Conservation (phyloP, 37 sponge, comb jelly and placozoan species). For the Spongilla lacustris region DNA sequence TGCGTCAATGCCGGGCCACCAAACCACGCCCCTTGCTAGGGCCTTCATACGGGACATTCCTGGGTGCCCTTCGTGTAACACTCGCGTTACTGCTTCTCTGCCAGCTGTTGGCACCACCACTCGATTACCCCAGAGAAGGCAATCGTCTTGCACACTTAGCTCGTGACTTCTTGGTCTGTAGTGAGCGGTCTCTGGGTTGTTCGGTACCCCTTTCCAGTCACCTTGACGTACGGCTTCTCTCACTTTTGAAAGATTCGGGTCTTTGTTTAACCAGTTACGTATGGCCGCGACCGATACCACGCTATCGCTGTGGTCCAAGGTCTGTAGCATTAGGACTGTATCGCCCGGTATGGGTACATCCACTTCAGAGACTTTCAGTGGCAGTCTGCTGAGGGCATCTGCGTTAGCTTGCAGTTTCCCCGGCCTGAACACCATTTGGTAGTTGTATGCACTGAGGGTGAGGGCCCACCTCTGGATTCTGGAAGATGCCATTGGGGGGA, state of each 20-base stretch:
- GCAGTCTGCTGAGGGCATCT: slow-evolving; percentile 43
- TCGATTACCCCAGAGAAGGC: not conserved
- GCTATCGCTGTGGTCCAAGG: not conserved
- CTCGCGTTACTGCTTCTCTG: not conserved
- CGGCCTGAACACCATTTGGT: slow-evolving; percentile 25
- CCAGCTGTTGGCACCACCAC: slow-evolving; percentile 4
- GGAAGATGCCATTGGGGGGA: slow-evolving; percentile 37
- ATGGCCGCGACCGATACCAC: not conserved
- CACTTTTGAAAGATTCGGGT: not conserved
- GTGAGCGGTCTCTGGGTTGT: not conserved
- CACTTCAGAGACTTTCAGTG: not conserved
- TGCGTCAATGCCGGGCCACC: slow-evolving; percentile 33
- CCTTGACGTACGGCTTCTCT: not conserved
- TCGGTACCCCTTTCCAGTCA: not conserved
- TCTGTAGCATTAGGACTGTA: slow-evolving; percentile 13
- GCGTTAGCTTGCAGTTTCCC: slow-evolving; percentile 33
- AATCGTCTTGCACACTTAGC: not conserved
- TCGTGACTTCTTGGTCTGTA: not conserved
- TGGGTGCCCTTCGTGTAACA: slow-evolving; percentile 14
- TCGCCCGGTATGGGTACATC: slow-evolving; percentile 7
- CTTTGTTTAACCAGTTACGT: slow-evolving; percentile 12
- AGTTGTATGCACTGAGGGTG: slow-evolving; percentile 39
- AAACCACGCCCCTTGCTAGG: slow-evolving; percentile 14
- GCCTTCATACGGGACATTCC: slow-evolving; percentile 6
- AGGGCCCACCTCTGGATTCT: slow-evolving; percentile 29